Evolutionary conservation across 2,797 vertebrate species (phyloP).

Genomic region (Danio choprae): DNA sequence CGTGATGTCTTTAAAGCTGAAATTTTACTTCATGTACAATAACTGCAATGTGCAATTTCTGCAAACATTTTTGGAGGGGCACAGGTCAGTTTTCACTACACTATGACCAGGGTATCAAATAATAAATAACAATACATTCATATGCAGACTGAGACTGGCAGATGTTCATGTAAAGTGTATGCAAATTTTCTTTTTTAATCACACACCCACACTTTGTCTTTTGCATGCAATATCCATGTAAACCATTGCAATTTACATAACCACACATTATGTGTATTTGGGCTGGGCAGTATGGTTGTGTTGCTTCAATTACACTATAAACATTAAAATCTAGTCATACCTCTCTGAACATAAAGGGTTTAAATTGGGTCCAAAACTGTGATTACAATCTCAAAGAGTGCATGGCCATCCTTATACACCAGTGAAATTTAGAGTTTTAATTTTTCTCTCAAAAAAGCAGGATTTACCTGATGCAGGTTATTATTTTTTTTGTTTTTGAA

Average conservation of each 20-base stretch:
- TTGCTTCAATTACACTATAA: not conserved
- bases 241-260: slow-evolving; percentile 1
- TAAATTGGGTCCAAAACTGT: too few species aligned
- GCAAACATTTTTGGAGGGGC: not conserved
- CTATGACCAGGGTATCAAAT: not conserved
- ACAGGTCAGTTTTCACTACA: not conserved
- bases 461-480: too few species aligned
- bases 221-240: slow-evolving; percentile 5
- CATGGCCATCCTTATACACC: too few species aligned
- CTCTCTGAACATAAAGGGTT: too few species aligned
- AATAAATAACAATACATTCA: not conserved
- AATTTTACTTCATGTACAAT: not conserved
- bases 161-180: slow-evolving; percentile 1
- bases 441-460: too few species aligned
- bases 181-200: slow-evolving; percentile 1
- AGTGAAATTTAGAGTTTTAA: too few species aligned
- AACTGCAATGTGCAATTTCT: not conserved
- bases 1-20: not conserved
- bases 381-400: too few species aligned
- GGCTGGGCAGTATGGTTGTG: not conserved
- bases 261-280: not conserved
- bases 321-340: too few species aligned
- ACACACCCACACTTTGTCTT: slow-evolving; percentile 9
- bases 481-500: too few species aligned
- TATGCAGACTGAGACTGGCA: not conserved